phyloP scores from a whole-genome alignment of 1,140 invertebrate species.

The Aphaenogaster floridana region DNA sequence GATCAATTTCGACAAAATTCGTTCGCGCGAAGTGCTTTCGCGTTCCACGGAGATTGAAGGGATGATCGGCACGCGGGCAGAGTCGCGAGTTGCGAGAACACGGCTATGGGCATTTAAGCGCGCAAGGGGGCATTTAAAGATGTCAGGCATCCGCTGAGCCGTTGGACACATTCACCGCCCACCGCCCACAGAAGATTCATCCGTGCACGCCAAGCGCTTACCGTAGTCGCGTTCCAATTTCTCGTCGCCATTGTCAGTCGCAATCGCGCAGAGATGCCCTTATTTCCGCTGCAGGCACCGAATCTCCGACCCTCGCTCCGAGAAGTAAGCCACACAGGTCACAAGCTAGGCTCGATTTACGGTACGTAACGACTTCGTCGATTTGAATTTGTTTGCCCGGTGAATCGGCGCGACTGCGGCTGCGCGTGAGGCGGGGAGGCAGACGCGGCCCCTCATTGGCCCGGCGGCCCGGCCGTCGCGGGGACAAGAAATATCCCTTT shows the following conservation, averaged over 20 bases:
- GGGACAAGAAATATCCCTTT: no score
- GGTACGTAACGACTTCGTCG: slow-evolving; percentile 76
- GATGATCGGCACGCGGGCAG: no score
- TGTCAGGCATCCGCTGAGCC: slow-evolving; percentile 53
- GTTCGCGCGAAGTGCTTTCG: no score
- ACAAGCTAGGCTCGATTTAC: slow-evolving; percentile 55
- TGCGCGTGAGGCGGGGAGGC: neutral
- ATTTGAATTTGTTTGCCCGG: slow-evolving; percentile 81
- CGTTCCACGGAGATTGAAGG: no score
- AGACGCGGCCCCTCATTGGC: neutral
- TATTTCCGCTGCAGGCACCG: slow-evolving; percentile 4
- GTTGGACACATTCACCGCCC: no score
- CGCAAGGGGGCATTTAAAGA: slow-evolving; percentile 71
- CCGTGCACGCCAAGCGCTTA: slow-evolving; percentile 64
- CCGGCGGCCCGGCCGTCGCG: neutral
- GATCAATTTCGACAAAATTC: neutral
- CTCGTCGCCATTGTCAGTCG: slow-evolving; percentile 79
- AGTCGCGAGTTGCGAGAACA: neutral
- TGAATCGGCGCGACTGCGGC: neutral
- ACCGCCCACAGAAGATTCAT: no score
- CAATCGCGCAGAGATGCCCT: neutral
- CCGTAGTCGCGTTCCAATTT: slow-evolving; percentile 77
- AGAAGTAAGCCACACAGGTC: slow-evolving; percentile 22
- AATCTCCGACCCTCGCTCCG: neutral
- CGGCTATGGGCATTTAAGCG: neutral